Evolutionary conservation across 2,888 invertebrate species (phyloP).

Genomic region (Chironomus riparius): DNA sequence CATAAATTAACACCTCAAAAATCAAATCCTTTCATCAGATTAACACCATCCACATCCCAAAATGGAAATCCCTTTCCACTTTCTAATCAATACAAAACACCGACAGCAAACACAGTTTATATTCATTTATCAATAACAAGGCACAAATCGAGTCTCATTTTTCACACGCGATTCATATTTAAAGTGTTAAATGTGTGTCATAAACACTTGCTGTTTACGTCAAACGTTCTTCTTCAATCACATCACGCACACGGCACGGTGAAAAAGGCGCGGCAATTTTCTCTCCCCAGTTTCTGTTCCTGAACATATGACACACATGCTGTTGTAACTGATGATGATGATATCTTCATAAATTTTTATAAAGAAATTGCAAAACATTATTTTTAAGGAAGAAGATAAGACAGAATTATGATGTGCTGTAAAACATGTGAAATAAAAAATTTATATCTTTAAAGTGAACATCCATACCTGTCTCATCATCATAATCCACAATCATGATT

Average conservation of each 20-base stretch:
- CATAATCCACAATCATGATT: too few species aligned
- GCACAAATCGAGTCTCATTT: background rate
- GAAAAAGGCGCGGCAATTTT: background rate
- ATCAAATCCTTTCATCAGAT: too few species aligned
- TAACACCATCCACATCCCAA: too few species aligned
- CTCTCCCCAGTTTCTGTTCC: background rate
- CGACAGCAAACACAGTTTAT: background rate
- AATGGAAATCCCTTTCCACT: too few species aligned
- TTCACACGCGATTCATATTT: slow-evolving; percentile 14
- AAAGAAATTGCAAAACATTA: background rate
- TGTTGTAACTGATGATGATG: background rate
- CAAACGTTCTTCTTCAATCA: background rate
- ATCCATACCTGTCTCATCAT: too few species aligned
- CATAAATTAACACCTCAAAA: too few species aligned
- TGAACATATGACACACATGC: background rate
- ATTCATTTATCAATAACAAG: slow-evolving; percentile 8
- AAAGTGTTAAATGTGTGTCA: slow-evolving; percentile 26
- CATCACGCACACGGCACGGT: background rate
- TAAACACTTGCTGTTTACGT: slow-evolving; percentile 14
- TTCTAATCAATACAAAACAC: background rate
- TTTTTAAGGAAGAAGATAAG: background rate
- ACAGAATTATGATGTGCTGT: background rate
- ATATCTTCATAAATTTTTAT: background rate
- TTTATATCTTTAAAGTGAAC: background rate
- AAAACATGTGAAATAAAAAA: background rate